These are phyloP conservation scores for Neopelma chrysocephalum DNA, from an alignment of 2,797 vertebrate species.

Conservation along the genomic window DNA sequence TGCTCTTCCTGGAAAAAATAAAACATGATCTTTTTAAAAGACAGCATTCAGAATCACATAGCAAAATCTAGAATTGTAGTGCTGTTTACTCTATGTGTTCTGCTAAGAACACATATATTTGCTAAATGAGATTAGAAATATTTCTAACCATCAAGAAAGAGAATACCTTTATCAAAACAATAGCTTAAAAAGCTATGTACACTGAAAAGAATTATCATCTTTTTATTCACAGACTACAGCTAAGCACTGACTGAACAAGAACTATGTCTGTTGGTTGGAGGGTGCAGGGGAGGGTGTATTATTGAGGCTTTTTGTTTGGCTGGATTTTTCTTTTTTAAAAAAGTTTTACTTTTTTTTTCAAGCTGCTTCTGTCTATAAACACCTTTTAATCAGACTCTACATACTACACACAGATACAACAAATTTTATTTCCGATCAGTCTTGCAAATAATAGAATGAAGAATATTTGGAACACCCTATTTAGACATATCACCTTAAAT, in stretches of 20 bases:
- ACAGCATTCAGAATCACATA: not conserved
- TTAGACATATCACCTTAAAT: not conserved
- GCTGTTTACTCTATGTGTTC: not conserved
- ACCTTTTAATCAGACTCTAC: not conserved
- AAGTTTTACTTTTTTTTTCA: not conserved
- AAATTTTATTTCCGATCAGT: not conserved
- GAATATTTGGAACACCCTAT: not conserved
- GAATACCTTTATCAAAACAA: not conserved
- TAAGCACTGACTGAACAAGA: not conserved
- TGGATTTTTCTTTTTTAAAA: not conserved
- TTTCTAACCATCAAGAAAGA: not conserved
- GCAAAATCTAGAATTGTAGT: not conserved
- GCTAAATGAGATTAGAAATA: not conserved
- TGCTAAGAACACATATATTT: not conserved
- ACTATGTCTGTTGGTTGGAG: not conserved
- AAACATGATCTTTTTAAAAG: constrained; percentile 4
- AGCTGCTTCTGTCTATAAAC: not conserved
- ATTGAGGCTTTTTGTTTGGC: not conserved
- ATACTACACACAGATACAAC: not conserved
- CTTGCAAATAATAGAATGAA: not conserved
- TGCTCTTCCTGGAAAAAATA: constrained; percentile 87
- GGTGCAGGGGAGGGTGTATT: not conserved
- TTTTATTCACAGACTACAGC: not conserved
- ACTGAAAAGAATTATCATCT: not conserved
- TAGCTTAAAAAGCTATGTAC: not conserved